These are phyloP conservation scores for Moxostoma hubbsi DNA, from an alignment of 2,797 vertebrate genomes.

Conservation along the genomic window DNA sequence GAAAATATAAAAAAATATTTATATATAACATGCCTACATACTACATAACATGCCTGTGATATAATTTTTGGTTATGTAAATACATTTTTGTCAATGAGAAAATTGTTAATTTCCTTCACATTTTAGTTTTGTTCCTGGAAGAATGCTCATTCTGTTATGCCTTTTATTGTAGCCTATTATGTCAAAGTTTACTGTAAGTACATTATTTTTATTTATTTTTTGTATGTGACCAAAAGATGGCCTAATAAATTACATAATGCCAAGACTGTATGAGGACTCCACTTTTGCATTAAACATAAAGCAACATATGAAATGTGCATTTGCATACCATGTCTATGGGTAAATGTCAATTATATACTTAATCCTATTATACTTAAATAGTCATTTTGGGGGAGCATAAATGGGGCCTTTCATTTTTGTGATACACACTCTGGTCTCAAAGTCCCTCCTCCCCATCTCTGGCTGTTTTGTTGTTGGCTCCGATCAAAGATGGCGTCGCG, in stretches of 20 bases:
- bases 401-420: constrained; percentile 17
- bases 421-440: constrained; percentile 60
- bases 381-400: constrained; percentile 62
- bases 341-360: not conserved
- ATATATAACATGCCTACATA: constrained; percentile 22
- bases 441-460: constrained; percentile 67
- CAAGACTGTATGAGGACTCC: not conserved
- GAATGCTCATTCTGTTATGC: constrained; percentile 53
- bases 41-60: constrained; percentile 10
- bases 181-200: constrained; percentile 59
- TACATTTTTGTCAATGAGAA: constrained; percentile 14
- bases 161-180: constrained; percentile 62
- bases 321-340: not conserved
- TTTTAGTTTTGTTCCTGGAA: constrained; percentile 1
- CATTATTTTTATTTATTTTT: constrained; percentile 36
- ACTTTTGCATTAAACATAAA: not conserved
- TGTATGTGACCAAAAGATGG: constrained; percentile 57
- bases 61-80: not conserved
- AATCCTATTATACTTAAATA: not conserved
- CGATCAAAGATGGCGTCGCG: constrained; percentile 80
- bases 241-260: constrained; percentile 43
- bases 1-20: constrained; percentile 49
- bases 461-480: constrained; percentile 73
- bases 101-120: constrained; percentile 30
- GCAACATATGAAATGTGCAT: not conserved